A percentile compares a stretch with the other conserved stretches of the same genome.
phyloP scores from a whole-genome alignment of 2,113 vertebrate genomes.

The Hyperoodon ampullatus region DNA sequence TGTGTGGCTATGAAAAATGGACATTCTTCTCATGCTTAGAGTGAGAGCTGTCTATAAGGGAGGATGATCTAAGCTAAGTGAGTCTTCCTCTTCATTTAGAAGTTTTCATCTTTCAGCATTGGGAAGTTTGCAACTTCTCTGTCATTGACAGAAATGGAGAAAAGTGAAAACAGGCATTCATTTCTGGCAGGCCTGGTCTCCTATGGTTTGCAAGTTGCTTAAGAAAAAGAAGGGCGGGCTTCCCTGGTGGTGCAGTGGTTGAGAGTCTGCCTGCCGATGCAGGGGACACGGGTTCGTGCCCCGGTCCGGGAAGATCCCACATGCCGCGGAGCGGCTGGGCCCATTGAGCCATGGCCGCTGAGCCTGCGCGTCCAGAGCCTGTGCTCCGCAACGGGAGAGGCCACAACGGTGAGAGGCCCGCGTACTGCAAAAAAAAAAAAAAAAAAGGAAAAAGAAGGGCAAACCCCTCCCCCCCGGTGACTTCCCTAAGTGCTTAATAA shows the following conservation, averaged over 20 bases:
- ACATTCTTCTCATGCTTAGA: constrained; percentile 13
- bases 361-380: too few relatives aligned
- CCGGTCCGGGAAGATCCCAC: too few relatives aligned
- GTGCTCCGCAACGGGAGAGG: too few relatives aligned
- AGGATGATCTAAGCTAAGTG: constrained; percentile 36
- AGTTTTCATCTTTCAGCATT: constrained; percentile 43
- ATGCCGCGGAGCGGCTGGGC: too few relatives aligned
- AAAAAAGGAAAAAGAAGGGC: constrained; percentile 14
- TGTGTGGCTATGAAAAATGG: constrained; percentile 10
- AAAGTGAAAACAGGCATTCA: not conserved
- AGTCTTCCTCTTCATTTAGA: constrained; percentile 50
- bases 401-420: too few relatives aligned
- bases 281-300: too few relatives aligned
- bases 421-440: too few relatives aligned
- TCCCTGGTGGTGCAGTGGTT: too few relatives aligned
- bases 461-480: not conserved
- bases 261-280: too few relatives aligned
- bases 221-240: constrained; percentile 35
- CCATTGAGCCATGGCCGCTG: too few relatives aligned
- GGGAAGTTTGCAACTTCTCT: constrained; percentile 46
- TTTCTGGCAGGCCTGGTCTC: constrained; percentile 29
- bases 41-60: not conserved
- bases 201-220: constrained; percentile 44
- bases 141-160: constrained; percentile 22
- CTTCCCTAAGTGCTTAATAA: constrained; percentile 45